phyloP scores from a whole-genome alignment of 2,888 invertebrate genomes.

The Temnothorax rugatulus region DNA sequence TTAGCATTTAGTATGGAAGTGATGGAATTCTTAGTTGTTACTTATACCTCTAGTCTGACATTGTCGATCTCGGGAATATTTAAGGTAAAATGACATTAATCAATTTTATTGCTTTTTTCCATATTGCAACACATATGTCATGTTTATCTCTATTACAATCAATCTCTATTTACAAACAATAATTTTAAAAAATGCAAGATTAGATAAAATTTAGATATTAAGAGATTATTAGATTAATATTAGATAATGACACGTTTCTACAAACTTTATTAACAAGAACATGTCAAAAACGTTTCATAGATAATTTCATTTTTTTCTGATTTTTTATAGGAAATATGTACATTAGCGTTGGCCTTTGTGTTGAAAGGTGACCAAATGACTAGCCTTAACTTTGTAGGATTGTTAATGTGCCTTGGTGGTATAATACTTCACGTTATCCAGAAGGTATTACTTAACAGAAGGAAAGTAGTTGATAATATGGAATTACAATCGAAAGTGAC shows the following conservation, averaged over 20 bases:
- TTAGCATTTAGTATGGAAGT: constrained; percentile 98
- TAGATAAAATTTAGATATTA: not conserved
- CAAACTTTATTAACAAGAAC: not conserved
- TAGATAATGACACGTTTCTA: not conserved
- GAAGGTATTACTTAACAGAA: constrained; percentile 87
- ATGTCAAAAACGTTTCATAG: not conserved
- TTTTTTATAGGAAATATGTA: constrained; percentile 94
- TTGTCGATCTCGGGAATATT: constrained; percentile 98
- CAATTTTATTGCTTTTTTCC: constrained; percentile 32
- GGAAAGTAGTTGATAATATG: constrained; percentile 77
- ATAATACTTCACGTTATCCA: constrained; percentile 94
- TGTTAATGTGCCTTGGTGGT: constrained; percentile 95
- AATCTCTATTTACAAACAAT: not conserved
- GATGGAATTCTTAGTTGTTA: constrained; percentile 97
- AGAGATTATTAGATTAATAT: not conserved
- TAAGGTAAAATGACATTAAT: constrained; percentile 90
- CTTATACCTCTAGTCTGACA: constrained; percentile 98
- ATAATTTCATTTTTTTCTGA: constrained; percentile 1
- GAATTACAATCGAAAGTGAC: constrained; percentile 80
- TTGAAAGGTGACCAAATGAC: constrained; percentile 95
- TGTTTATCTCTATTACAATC: not conserved
- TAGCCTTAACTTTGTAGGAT: constrained; percentile 93
- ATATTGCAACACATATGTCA: not conserved
- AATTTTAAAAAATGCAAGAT: not conserved
- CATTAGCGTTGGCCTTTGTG: constrained; percentile 94